Evolutionary conservation across 2,113 vertebrate genomes (phyloP), one percentile per base, ranked within the genome.

Genomic region (Indri indri): DNA sequence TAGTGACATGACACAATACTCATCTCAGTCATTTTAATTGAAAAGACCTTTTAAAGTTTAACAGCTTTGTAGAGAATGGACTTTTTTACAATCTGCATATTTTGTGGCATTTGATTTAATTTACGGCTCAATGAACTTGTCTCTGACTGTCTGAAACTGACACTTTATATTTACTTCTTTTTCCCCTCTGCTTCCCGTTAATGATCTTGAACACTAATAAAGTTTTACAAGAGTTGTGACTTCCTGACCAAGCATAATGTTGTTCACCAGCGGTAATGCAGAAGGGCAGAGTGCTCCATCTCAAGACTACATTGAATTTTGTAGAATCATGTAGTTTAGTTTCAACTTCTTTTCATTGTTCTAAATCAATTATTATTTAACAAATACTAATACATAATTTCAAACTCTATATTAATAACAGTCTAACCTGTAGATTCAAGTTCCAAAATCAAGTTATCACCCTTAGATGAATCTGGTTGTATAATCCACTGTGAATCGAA

Each of bases 81-180:
- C 84, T 89, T 77, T 97, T 98, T 98, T 97, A 97, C 22, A 94
- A 63, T 77, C 17, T 90, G 45, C 68, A 83, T 97, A 94, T 92
- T 96, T 96, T 42, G 47, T 91, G 71, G 23, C 77, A 97, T 98
- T 98, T 98, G 74, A 94, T 95, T 98, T 98, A 97, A 98, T 98
- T 98, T 98, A 97, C 0, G 6, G 95, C 95, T 79, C 90, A 88
- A 96, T 97, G 81, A 91, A 96, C 96, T 97, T 95, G 32, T 4
- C 3, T 95, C 71, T 95, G 93, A 81, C 92, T 93, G 57, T 95
- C 83, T 5, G 3, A 97, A 97, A 45, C 79, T 86, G 70, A 59
- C 92, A 97, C 73, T 94, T 98, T 93, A 94, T 98, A 91, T 97
- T 88, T 97, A 87, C 40, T 87, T 95, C 97, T 98, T 76, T 95